Base-by-base conservation (phyloP, 2,888 invertebrate species). In the Chymomyza fuscimana region DNA sequence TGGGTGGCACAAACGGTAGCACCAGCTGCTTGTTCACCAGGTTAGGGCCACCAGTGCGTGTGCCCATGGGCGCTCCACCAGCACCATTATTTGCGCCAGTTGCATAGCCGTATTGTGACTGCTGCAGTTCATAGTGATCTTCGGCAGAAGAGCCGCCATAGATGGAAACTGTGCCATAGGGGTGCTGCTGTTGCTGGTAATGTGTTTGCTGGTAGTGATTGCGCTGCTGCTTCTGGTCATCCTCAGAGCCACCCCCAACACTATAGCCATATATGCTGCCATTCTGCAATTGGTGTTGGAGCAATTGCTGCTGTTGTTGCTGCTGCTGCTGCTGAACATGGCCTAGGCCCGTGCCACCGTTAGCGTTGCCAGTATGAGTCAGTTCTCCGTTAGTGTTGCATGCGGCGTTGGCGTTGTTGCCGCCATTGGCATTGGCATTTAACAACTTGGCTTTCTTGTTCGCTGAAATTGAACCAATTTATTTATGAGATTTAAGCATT, bases 1-100 rank as follows among this genome's bases (percentile, higher is more conserved):
- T 96, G 70, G 98, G 97, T 73, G 97, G 97, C 90, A 98, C 95
- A 93, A 98, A 97, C 78, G 97, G 96, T 81, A 97, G 93, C 81
- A 95, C 96, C 91, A 96, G 94, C 92, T 97, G 97, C 92, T 96
- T 96, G 93, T 96, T 96, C 89, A 96, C 95, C 92, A 96, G 93
- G 93, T 95, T 95, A 79, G 93, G 93, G 68, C 92, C 92, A 62
- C 90, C 91, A 5, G 91, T 89, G 10, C 92, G 87, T 46, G 82
- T 67, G 25, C 86, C 80, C 15, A 74, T 79, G n/a, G 64, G 73
- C 19, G 36, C 72, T 40, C 70, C 74, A 12, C 63, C 46, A 56
- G 56, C 66, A 59, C 56, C 62, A 46, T 56, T 61, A 7, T 46
- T 46, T 46, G 60, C 12, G 36, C 25, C 73, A 6, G 65, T 70